Conservation (phyloP, 2,113 vertebrate species). For the Sorex araneus region DNA sequence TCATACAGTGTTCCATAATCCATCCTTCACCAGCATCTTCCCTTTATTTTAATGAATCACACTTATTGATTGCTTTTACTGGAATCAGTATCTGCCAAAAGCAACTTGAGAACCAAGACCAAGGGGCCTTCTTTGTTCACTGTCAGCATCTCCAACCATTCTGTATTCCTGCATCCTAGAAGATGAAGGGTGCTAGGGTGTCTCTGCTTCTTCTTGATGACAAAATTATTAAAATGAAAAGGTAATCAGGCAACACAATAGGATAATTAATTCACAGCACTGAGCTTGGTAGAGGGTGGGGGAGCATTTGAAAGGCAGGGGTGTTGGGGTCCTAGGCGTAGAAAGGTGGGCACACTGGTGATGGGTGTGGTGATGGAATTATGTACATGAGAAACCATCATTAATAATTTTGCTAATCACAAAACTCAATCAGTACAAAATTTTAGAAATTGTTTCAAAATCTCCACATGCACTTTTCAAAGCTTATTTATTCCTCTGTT, state of each 20-base stretch:
- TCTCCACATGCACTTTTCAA: not conserved
- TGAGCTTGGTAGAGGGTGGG: too few relatives aligned
- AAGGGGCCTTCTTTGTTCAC: not conserved
- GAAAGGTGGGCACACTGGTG: too few relatives aligned
- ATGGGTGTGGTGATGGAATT: too few relatives aligned
- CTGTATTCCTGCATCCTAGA: not conserved
- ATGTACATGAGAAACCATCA: too few relatives aligned
- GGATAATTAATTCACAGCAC: too few relatives aligned
- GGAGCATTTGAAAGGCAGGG: too few relatives aligned
- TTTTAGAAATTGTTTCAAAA: not conserved
- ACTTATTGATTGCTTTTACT: not conserved
- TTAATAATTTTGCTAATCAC: too few relatives aligned
- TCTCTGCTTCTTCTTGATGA: not conserved
- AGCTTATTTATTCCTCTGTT: not conserved
- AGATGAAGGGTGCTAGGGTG: not conserved
- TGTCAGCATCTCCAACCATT: not conserved
- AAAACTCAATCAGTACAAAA: too few relatives aligned
- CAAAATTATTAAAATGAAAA: constrained; percentile 30
- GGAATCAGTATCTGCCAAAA: not conserved
- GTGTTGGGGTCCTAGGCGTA: too few relatives aligned
- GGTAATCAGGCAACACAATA: not conserved
- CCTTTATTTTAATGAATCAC: not conserved
- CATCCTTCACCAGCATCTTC: not conserved
- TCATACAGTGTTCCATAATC: too few relatives aligned
- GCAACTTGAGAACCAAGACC: not conserved